Base-by-base conservation (phyloP, 2,888 invertebrate species). In the Deilephila elpenor region DNA sequence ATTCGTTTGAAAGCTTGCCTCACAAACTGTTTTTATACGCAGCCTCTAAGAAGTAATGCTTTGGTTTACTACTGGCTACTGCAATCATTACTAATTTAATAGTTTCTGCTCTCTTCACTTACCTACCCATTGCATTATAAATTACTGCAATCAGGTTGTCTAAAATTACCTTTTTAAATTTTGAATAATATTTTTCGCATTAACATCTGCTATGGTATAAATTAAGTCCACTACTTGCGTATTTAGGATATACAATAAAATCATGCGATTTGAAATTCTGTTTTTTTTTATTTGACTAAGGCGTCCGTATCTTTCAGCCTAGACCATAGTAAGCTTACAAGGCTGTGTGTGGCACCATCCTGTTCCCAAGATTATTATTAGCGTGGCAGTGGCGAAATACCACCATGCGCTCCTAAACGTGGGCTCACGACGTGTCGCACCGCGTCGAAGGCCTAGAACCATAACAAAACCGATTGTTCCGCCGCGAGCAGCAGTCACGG, bases 391-490 rank as follows among this genome's bases (percentile, higher is more conserved):
- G 79, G 78, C 71, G 73, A 78, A 76, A 77, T 80, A 76, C 78
- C 82, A 80, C 79, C 78, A 75, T 72, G 71, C 72, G 25, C 67
- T 72, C 59, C 74, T 76, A 76, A 76, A 77, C 59, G 71, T 60
- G 44, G 71, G 61, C 53, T 64, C 73, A 70, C 70, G 72, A 25
- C 53, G 53, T 62, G 60, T 71, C 51, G 8, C 56, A n/a, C 34
- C 79, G 82, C 80, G 83, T 85, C 84, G 82, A 82, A 83, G 82
- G 80, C 83, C 78, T 79, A 80, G 82, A 81, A 85, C 81, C 86
- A 84, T 84, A 81, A 82, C 85, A 79, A 82, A 85, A 78, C 78
- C 80, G 78, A 86, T 86, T 86, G 87, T 87, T 86, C 84, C 80
- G 82, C 81, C 77, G 81, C 78, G 74, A 77, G 78, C 71, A 74